Evolutionary conservation across 2,113 vertebrate species (phyloP).

Genomic region (Mastomys natalensis): DNA sequence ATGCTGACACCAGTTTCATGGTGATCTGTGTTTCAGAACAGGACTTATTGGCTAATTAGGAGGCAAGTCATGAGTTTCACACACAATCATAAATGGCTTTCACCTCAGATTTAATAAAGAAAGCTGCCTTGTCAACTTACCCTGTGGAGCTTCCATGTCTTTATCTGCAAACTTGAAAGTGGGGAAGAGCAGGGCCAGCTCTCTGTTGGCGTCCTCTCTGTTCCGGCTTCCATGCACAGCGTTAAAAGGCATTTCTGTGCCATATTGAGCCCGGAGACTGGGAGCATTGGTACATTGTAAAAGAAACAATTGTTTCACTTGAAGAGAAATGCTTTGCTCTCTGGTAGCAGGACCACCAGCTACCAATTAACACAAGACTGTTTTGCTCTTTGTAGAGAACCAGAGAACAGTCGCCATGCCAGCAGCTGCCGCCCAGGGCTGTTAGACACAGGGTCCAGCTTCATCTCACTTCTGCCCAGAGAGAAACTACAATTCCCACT

Average conservation of each 20-base stretch:
- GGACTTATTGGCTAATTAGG: background rate
- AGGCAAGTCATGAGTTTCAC: background rate
- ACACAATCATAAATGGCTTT: constrained; percentile 79
- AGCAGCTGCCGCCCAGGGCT: background rate
- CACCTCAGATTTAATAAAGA: constrained; percentile 87
- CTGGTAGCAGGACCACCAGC: constrained; percentile 4
- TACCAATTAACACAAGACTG: background rate
- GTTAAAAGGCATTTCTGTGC: constrained; percentile 90
- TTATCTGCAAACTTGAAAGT: constrained; percentile 84
- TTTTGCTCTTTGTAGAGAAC: constrained; percentile 18
- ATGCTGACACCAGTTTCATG: background rate
- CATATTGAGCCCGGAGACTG: constrained; percentile 93
- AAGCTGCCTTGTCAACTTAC: constrained; percentile 85
- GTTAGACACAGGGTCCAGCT: background rate
- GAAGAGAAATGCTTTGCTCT: constrained; percentile 40
- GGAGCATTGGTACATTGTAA: constrained; percentile 51
- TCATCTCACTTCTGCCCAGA: background rate
- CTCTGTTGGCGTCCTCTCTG: constrained; percentile 88
- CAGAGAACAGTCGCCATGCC: background rate
- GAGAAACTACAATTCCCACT: background rate
- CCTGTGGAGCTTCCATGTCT: constrained; percentile 76
- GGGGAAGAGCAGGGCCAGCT: constrained; percentile 92
- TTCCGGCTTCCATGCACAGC: constrained; percentile 91
- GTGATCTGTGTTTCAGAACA: background rate
- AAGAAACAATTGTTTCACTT: constrained; percentile 54